Evolutionary conservation across 2,113 vertebrate genomes (phyloP), one percentile per base, ranked within the genome.

Genomic region (Petroica traversi): DNA sequence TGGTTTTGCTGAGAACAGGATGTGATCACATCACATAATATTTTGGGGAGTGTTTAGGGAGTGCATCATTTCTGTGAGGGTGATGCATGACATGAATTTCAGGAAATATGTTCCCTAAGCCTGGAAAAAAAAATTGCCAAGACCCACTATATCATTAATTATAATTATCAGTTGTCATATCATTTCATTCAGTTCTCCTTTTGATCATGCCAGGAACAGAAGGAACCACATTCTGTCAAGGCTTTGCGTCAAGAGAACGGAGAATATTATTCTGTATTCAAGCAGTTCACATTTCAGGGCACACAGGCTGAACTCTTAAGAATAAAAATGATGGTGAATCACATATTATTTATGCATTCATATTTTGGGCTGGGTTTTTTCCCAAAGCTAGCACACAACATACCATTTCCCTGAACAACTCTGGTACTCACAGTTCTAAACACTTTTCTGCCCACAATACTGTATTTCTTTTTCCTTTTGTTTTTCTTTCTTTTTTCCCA

Each of bases 151-250:
- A 74, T 76, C 58, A 76, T 91, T 89, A 93, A 81, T 72, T 84
- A 45, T 85, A 94, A 91, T 81, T 84, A 71, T 55, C 72, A 71
- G 31, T 73, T 86, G 51, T 48, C 54, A 73, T 41, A 54, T 43
- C 28, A 8, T 83, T 93, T 90, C 22, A 5, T 62, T 93, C 67
- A 76, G 12, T 73, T 92, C 55, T 83, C 34, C 75, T 86, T 87
- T 88, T 74, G 20, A 80, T 73, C n/a, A 22, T 77, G 67, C 45
- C 88, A 90, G 71, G 82, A 76, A 91, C 68, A 96, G 64, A 92
- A 92, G 68, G 73, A 87, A 78, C 33, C 40, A 67, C 63, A 87
- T 84, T 92, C 83, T 86, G 51, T 86, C 80, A 67, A 88, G 67
- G 28, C 45, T 83, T 92, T 88, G 52, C 0, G 0, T 85, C 85